Percentiles rank a stretch among this genome's conserved stretches.
phyloP scores from a whole-genome alignment of 2,113 vertebrate species.

The Potamarius usumacintae region DNA sequence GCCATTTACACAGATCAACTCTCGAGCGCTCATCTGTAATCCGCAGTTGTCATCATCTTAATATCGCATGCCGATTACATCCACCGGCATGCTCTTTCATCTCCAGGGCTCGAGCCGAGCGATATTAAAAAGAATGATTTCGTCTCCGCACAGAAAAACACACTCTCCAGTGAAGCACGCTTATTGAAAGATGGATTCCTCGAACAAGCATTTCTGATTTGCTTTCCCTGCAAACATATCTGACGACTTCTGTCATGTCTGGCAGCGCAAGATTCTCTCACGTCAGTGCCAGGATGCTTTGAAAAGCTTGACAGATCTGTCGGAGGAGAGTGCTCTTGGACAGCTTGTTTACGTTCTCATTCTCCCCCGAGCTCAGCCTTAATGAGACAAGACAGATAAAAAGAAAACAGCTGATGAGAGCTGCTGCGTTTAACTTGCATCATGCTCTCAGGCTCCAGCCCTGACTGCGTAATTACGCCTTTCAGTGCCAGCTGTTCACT shows the following conservation, averaged over 20 bases:
- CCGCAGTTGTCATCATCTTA: conserved; percentile 7
- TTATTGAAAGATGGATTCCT: conserved; percentile 12
- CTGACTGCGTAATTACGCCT: conserved; percentile 59
- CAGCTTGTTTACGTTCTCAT: conserved; percentile 66
- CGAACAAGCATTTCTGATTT: background rate
- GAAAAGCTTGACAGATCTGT: conserved; percentile 30
- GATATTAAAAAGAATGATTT: conserved; percentile 26
- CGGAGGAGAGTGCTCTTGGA: conserved; percentile 66
- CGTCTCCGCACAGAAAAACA: background rate
- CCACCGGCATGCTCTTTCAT: conserved; percentile 15
- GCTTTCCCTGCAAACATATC: conserved; percentile 31
- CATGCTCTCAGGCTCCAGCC: conserved; percentile 48
- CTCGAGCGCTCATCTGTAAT: background rate
- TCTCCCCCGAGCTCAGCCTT: conserved; percentile 62
- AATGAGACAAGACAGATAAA: conserved; percentile 68
- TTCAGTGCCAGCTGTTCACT: conserved; percentile 38
- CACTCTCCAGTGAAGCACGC: background rate
- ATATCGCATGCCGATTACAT: conserved; percentile 23
- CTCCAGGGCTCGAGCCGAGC: background rate
- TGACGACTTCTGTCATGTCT: conserved; percentile 36
- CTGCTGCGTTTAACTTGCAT: conserved; percentile 63
- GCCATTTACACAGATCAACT: conserved; percentile 13
- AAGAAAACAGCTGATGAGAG: conserved; percentile 66
- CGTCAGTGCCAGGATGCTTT: conserved; percentile 10
- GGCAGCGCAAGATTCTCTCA: conserved; percentile 14